Conservation (phyloP, 1,140 invertebrate genomes). For the Catajapyx aquilonaris region DNA sequence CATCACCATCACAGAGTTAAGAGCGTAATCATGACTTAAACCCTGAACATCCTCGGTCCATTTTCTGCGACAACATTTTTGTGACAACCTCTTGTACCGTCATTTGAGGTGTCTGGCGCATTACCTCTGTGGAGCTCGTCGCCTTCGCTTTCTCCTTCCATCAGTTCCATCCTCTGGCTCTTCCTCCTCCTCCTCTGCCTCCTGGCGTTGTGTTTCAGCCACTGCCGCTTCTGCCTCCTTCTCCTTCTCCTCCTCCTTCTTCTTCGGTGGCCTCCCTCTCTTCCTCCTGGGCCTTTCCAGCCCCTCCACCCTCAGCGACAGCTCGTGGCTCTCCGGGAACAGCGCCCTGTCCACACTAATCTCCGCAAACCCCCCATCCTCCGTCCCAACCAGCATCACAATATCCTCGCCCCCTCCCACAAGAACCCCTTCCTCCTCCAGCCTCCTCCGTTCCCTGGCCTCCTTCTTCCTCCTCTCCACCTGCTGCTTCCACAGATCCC, state of each 20-base stretch:
- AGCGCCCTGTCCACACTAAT: background rate
- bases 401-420: background rate
- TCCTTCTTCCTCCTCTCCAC: conserved; percentile 8
- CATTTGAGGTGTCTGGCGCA: too few species aligned
- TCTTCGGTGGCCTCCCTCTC: conserved; percentile 40
- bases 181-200: conserved; percentile 20
- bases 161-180: conserved; percentile 26
- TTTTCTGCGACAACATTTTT: too few species aligned
- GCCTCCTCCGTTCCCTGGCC: background rate
- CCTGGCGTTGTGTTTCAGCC: conserved; percentile 7
- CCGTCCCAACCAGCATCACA: background rate
- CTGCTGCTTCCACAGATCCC: conserved; percentile 27
- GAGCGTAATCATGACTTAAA: too few species aligned
- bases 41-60: too few species aligned
- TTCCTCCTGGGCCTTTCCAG: conserved; percentile 39
- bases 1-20: too few species aligned
- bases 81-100: too few species aligned
- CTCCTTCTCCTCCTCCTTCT: conserved; percentile 20
- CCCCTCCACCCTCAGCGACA: conserved; percentile 34
- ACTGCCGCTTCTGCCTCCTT: conserved; percentile 11
- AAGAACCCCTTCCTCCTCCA: background rate
- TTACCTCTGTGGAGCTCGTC: conserved; percentile 36
- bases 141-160: conserved; percentile 29
- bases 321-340: conserved; percentile 19
- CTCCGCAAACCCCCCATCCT: background rate